These are phyloP conservation scores for Danio albolineatus DNA, from an alignment of 2,797 vertebrate species.

Conservation along the genomic window DNA sequence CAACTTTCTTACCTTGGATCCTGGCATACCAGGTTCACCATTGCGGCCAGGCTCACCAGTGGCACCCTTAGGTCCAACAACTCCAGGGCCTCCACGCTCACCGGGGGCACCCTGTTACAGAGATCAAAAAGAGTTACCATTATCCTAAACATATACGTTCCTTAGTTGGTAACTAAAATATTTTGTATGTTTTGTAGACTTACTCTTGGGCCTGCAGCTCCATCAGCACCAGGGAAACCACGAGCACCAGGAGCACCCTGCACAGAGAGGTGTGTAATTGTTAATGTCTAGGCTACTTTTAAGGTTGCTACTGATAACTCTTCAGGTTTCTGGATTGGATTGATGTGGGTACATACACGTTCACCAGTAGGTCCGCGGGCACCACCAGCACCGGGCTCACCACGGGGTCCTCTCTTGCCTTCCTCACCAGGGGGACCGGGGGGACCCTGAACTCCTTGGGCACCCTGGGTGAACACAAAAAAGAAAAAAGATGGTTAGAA, in stretches of 20 bases:
- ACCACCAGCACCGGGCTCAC: slow-evolving; percentile 88
- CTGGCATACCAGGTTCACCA: slow-evolving; percentile 88
- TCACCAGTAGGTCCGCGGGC: slow-evolving; percentile 88
- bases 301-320: background rate
- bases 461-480: slow-evolving; percentile 79
- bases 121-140: background rate
- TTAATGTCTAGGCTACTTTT: slow-evolving; percentile 31
- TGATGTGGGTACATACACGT: slow-evolving; percentile 80
- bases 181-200: slow-evolving; percentile 53
- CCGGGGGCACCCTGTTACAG: slow-evolving; percentile 80
- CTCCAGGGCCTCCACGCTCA: slow-evolving; percentile 84
- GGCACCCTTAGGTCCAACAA: slow-evolving; percentile 85
- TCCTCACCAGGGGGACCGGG: slow-evolving; percentile 92
- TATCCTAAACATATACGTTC: background rate
- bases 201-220: slow-evolving; percentile 90
- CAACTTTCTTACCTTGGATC: slow-evolving; percentile 83
- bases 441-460: slow-evolving; percentile 86
- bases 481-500: slow-evolving; percentile 26
- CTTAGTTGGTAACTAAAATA: background rate
- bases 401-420: slow-evolving; percentile 95
- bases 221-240: slow-evolving; percentile 94
- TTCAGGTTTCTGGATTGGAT: background rate
- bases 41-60: slow-evolving; percentile 87
- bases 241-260: slow-evolving; percentile 93
- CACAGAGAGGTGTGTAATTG: slow-evolving; percentile 51